phyloP scores from a whole-genome alignment of 2,797 vertebrate genomes.

The Bucorvus abyssinicus region DNA sequence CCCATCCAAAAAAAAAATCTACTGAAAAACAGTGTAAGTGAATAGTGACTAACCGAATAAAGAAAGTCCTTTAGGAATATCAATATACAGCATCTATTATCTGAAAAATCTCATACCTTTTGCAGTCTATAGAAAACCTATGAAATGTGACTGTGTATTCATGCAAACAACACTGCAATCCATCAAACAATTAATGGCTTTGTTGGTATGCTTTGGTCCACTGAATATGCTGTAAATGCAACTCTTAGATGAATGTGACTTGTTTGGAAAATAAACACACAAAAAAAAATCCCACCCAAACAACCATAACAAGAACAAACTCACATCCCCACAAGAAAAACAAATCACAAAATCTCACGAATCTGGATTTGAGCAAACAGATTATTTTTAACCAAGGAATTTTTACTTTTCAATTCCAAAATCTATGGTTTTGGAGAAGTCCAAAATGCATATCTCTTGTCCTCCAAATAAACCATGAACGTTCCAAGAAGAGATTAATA shows the following conservation, averaged over 20 bases:
- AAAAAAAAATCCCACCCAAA: background rate
- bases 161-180: background rate
- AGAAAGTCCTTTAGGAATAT: background rate
- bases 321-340: fast-evolving
- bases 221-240: background rate
- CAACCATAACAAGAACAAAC: background rate
- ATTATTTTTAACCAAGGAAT: background rate
- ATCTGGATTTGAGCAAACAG: background rate
- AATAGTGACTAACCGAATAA: background rate
- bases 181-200: background rate
- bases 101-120: background rate
- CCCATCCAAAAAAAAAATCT: background rate
- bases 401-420: background rate
- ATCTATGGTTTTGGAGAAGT: background rate
- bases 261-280: background rate
- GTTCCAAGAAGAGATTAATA: background rate
- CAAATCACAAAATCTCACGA: background rate
- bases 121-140: background rate
- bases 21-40: background rate
- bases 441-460: background rate
- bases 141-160: background rate
- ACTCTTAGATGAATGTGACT: background rate
- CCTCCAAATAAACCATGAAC: background rate
- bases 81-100: background rate
- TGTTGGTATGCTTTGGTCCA: background rate